phyloP scores from a whole-genome alignment of 2,888 invertebrate species.

The Idaea biselata region DNA sequence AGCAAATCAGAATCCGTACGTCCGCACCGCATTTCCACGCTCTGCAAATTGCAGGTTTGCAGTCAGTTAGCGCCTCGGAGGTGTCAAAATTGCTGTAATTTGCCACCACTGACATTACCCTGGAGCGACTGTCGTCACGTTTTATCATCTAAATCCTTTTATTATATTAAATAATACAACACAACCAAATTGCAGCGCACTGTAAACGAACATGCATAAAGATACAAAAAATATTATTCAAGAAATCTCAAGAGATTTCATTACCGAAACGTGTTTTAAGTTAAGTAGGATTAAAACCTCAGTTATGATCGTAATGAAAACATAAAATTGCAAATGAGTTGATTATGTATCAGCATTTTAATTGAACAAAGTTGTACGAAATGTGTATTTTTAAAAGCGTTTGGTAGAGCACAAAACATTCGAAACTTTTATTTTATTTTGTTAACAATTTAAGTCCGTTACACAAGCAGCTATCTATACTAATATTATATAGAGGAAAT shows the following conservation, averaged over 20 bases:
- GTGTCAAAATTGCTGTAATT: conserved; percentile 81
- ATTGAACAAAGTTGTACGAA: not conserved
- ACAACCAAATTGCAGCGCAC: conserved; percentile 51
- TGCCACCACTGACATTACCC: conserved; percentile 62
- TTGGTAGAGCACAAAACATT: not conserved
- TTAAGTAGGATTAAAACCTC: not conserved
- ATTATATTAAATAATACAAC: conserved; percentile 29
- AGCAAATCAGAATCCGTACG: conserved; percentile 52
- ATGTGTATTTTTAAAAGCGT: not conserved
- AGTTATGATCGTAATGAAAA: not conserved
- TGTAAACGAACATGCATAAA: conserved; percentile 7
- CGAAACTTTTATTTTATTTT: not conserved
- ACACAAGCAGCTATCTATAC: no score
- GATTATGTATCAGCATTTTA: not conserved
- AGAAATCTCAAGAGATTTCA: not conserved
- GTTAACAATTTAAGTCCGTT: not conserved
- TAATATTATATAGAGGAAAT: no score
- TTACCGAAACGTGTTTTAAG: not conserved
- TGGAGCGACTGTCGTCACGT: conserved; percentile 75
- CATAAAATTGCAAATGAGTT: not conserved
- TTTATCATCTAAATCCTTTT: conserved; percentile 40
- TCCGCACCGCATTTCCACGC: conserved; percentile 45
- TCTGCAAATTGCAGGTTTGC: conserved; percentile 70
- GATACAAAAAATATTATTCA: conserved; percentile 13
- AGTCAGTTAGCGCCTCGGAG: conserved; percentile 78